These are phyloP conservation scores for Mystacides longicornis DNA, from an alignment of 2,888 invertebrate genomes.

Conservation along the genomic window DNA sequence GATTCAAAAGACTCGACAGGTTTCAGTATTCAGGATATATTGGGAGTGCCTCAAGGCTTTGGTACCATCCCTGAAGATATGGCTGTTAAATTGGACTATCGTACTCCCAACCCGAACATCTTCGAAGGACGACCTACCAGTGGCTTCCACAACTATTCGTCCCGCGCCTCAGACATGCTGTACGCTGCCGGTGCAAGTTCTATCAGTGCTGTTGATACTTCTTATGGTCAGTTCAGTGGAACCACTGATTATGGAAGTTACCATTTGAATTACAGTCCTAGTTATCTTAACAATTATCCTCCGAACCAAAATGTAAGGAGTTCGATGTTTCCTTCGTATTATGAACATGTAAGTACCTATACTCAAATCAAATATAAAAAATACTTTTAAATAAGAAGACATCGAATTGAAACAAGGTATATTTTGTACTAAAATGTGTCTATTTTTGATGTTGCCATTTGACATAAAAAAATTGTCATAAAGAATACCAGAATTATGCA, in stretches of 20 bases:
- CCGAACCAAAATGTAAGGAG: slow-evolving; percentile 8
- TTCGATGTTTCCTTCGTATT: slow-evolving; percentile 11
- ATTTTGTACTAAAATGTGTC: too few relatives aligned
- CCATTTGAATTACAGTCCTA: slow-evolving; percentile 3
- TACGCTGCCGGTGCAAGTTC: too few relatives aligned
- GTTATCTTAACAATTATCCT: slow-evolving; percentile 11
- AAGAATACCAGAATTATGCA: too few relatives aligned
- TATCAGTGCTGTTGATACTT: background rate
- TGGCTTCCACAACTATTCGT: background rate
- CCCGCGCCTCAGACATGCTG: background rate
- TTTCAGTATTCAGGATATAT: slow-evolving; percentile 47
- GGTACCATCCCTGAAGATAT: slow-evolving; percentile 36
- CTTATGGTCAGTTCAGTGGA: slow-evolving; percentile 11
- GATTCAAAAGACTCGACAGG: slow-evolving; percentile 46
- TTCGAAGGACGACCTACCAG: slow-evolving; percentile 2
- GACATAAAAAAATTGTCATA: too few relatives aligned
- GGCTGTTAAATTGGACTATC: slow-evolving; percentile 39
- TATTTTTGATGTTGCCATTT: too few relatives aligned
- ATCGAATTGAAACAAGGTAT: too few relatives aligned
- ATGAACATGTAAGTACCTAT: slow-evolving; percentile 21
- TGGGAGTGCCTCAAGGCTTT: slow-evolving; percentile 41
- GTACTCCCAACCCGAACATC: slow-evolving; percentile 28
- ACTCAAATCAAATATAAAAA: background rate
- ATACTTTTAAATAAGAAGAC: too few relatives aligned
- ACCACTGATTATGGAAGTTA: background rate